A percentile compares a stretch with the other conserved stretches of the same genome.
These are phyloP conservation scores for Atta texana DNA, from an alignment of 1,140 invertebrate genomes.

Conservation along the genomic window DNA sequence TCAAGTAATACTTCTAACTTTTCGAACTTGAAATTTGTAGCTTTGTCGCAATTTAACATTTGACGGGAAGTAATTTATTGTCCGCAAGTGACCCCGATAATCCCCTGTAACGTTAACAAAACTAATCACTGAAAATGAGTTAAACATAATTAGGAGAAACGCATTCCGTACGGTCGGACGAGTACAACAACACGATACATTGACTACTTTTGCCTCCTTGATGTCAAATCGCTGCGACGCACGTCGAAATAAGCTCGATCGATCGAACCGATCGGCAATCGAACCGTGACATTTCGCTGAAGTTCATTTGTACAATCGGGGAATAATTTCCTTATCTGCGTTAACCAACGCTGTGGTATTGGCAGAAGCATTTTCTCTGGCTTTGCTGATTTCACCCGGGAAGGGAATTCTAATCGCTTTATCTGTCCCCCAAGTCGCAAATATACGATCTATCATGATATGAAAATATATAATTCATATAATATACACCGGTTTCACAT, in stretches of 20 bases:
- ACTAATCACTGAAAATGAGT: constrained; percentile 8
- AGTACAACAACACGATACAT: background rate
- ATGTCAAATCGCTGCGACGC: background rate
- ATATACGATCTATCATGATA: background rate
- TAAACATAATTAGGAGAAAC: constrained; percentile 38
- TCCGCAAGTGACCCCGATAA: no score
- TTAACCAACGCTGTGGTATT: constrained; percentile 1
- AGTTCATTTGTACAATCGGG: constrained; percentile 51
- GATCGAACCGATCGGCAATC: constrained; percentile 26
- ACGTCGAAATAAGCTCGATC: constrained; percentile 25
- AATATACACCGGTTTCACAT: background rate
- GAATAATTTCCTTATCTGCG: constrained; percentile 16
- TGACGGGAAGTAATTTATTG: constrained; percentile 4
- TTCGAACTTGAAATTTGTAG: background rate
- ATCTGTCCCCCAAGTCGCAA: background rate
- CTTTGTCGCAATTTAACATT: background rate
- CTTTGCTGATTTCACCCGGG: background rate
- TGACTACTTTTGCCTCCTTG: constrained; percentile 2
- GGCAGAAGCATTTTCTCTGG: constrained; percentile 40
- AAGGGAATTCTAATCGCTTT: constrained; percentile 4
- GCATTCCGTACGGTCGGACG: background rate
- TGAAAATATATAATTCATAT: constrained; percentile 38
- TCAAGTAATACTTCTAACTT: background rate
- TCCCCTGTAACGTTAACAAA: constrained; percentile 1
- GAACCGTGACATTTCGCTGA: constrained; percentile 34